A percentile compares a stretch with the other conserved stretches of the same genome.
phyloP scores from a whole-genome alignment of 2,888 invertebrate genomes.

The Hypolimnas misippus region DNA sequence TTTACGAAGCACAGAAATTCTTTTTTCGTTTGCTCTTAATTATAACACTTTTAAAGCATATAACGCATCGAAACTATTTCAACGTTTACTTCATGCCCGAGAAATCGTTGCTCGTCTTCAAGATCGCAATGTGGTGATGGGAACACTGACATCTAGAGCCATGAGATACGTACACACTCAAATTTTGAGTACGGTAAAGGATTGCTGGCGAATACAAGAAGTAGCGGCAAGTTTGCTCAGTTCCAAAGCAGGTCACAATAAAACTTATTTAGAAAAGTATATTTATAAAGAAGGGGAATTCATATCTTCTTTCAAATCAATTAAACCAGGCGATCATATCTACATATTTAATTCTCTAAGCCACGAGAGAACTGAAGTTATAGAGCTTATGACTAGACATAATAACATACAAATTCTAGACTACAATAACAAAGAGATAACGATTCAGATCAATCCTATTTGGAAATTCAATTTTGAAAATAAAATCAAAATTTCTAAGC shows the following conservation, averaged over 20 bases:
- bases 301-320: slow-evolving; percentile 67
- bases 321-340: slow-evolving; percentile 85
- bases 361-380: slow-evolving; percentile 90
- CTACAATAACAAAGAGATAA: slow-evolving; percentile 83
- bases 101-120: slow-evolving; percentile 93
- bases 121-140: slow-evolving; percentile 98
- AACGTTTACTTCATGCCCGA: slow-evolving; percentile 84
- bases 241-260: slow-evolving; percentile 88
- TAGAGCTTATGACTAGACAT: slow-evolving; percentile 88
- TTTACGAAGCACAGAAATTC: slow-evolving; percentile 91
- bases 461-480: slow-evolving; percentile 66
- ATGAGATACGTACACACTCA: slow-evolving; percentile 93
- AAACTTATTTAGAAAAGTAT: slow-evolving; percentile 80
- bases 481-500: slow-evolving; percentile 61
- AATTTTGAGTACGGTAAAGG: slow-evolving; percentile 67
- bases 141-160: slow-evolving; percentile 93
- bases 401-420: slow-evolving; percentile 90
- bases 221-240: slow-evolving; percentile 81
- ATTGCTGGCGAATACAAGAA: slow-evolving; percentile 76
- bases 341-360: slow-evolving; percentile 93
- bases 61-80: slow-evolving; percentile 79
- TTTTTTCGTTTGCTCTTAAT: slow-evolving; percentile 91
- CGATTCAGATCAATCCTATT: slow-evolving; percentile 69
- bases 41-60: slow-evolving; percentile 83
- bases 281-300: slow-evolving; percentile 72